A percentile compares a stretch with the other conserved stretches of the same genome.
Conservation (phyloP, 2,113 vertebrate genomes). For the Serilophus lunatus region DNA sequence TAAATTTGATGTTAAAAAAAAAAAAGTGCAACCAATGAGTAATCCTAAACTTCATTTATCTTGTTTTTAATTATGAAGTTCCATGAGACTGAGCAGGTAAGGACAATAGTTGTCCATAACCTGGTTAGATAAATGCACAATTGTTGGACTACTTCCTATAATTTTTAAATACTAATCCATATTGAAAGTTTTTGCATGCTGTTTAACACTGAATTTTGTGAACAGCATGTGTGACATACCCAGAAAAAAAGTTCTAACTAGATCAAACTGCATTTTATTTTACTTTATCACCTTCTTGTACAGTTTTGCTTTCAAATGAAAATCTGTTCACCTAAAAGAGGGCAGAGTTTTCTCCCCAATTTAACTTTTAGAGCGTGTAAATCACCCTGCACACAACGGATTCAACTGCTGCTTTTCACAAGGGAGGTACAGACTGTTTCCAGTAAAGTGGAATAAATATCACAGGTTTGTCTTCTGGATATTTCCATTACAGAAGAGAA, state of each 20-base stretch:
- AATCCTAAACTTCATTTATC: not conserved
- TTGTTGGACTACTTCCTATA: not conserved
- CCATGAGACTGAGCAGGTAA: not conserved
- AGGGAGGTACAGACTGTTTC: not conserved
- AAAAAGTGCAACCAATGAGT: not conserved
- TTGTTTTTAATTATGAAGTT: not conserved
- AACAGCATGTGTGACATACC: not conserved
- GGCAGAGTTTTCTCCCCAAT: not conserved
- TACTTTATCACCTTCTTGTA: not conserved
- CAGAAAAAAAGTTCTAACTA: not conserved
- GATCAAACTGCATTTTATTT: not conserved
- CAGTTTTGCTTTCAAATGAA: not conserved
- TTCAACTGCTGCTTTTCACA: not conserved
- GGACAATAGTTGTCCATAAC: not conserved
- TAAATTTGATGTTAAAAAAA: not conserved
- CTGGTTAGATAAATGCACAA: not conserved
- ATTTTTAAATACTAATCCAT: not conserved
- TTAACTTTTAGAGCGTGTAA: not conserved
- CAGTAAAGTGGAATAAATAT: not conserved
- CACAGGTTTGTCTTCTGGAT: not conserved
- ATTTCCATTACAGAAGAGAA: not conserved
- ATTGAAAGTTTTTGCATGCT: not conserved
- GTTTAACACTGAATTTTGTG: not conserved
- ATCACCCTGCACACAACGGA: not conserved
- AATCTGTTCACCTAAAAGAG: not conserved